Evolutionary conservation across 2,888 invertebrate species (phyloP), one percentile per base, ranked within the genome.

Genomic region (Ormyrus pomaceus): DNA sequence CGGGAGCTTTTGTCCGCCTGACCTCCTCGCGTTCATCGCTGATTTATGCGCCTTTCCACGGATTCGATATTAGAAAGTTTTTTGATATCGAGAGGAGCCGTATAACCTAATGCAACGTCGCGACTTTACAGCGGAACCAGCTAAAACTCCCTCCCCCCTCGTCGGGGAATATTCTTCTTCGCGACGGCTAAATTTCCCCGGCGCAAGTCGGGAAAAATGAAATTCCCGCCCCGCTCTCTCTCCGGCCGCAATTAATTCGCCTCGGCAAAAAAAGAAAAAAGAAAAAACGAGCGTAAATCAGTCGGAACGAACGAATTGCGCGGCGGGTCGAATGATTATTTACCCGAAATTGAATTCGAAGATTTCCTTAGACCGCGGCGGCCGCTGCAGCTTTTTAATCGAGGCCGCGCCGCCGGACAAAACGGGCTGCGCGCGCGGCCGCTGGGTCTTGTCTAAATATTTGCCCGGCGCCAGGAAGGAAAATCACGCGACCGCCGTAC

Each of bases 61-160:
- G 34, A 58, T 45, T 51, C 51, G 66, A 66, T 66, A 58, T 74
- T 74, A 74, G 74, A 74, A 59, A 66, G 58, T 74, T 65, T 74
- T 74, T 66, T 66, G 48, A 70, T 70, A 58, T 59, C 55, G 50
- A 11, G 50, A 11, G 51, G 19, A 19, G 19, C 9, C 48, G 19
- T 19, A 19, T 19, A 19, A 19, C 45, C 74, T 74, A 74, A 74
- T 74, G 58, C 65, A 34, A 66, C 58, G 65, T 74, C 11, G 58
- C 7, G 13, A 13, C 46, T 53, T 53, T 53, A 53, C 53, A 53
- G 53, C 19, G 19, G 19, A 19, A 53, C 53, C 53, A 53, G 53
- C 53, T 7, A 53, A 10, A 9, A 10, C 53, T 53, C 10, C 53
- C 10, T n/a, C n/a, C 53, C 10, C 8, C 1, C 10, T 9, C 53